Evolutionary conservation across 2,113 vertebrate species (phyloP).

Genomic region (Willisornis vidua): DNA sequence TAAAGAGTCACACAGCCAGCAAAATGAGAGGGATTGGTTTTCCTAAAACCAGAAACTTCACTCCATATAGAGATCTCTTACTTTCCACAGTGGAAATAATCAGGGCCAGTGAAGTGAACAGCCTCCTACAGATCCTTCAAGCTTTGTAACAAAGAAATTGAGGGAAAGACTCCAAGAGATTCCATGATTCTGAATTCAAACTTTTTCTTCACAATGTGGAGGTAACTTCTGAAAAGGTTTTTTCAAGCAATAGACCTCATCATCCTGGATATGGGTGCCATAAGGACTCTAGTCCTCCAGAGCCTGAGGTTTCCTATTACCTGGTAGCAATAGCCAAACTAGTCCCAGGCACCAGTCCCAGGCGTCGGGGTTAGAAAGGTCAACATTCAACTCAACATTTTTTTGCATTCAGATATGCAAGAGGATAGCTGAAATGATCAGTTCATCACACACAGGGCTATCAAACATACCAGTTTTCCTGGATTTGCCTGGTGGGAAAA

Average conservation of each 20-base stretch:
- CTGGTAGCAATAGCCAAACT: neutral
- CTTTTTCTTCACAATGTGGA: neutral
- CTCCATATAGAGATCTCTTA: neutral
- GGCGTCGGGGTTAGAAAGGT: neutral
- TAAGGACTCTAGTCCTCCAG: neutral
- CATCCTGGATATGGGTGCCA: neutral
- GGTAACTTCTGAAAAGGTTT: neutral
- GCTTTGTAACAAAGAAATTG: neutral
- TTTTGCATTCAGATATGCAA: neutral
- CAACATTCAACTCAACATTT: neutral
- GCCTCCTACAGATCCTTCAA: neutral
- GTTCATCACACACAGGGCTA: neutral
- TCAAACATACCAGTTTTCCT: neutral
- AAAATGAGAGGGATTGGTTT: neutral
- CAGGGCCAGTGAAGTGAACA: neutral
- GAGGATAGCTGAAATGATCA: neutral
- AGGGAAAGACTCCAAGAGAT: neutral
- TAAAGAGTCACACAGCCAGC: neutral
- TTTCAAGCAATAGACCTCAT: neutral
- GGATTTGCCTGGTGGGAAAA: neutral
- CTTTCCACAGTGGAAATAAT: neutral
- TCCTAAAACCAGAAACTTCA: neutral
- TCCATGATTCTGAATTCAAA: neutral
- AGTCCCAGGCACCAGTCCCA: neutral
- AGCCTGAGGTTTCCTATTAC: neutral